These are phyloP conservation scores for Merluccius polli DNA, from an alignment of 2,797 vertebrate genomes.

Conservation along the genomic window DNA sequence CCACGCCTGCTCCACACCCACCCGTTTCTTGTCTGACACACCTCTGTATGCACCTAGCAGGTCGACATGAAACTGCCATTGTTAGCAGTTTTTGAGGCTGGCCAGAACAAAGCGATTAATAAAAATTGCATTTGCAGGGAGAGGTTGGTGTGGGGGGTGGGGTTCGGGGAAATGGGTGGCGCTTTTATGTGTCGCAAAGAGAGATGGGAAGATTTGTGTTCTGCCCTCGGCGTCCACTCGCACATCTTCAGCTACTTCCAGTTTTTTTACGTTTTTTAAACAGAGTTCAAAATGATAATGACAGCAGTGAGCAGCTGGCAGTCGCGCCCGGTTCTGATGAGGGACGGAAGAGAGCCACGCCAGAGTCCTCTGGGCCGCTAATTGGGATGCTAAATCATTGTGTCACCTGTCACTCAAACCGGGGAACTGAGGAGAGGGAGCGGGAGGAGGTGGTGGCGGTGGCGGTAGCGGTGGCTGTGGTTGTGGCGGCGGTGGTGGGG, in stretches of 20 bases:
- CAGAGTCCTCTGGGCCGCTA: constrained; percentile 68
- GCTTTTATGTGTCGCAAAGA: constrained; percentile 68
- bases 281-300: constrained; percentile 91
- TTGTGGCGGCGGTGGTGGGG: constrained; percentile 10
- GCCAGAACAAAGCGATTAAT: constrained; percentile 78
- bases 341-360: constrained; percentile 42
- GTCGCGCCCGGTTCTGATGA: constrained; percentile 71
- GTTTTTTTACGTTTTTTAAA: constrained; percentile 62
- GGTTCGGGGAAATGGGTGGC: not conserved
- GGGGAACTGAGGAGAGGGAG: not conserved
- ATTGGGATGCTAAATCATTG: constrained; percentile 81
- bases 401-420: constrained; percentile 74
- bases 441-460: constrained; percentile 41
- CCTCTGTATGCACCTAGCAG: constrained; percentile 45
- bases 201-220: constrained; percentile 67
- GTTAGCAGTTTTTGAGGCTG: constrained; percentile 73
- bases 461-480: constrained; percentile 16
- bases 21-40: constrained; percentile 31
- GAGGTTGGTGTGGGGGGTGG: not conserved
- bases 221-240: constrained; percentile 70
- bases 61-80: constrained; percentile 69
- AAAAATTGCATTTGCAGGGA: constrained; percentile 73
- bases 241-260: constrained; percentile 67
- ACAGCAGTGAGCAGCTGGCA: constrained; percentile 69
- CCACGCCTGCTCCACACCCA: not conserved